Evolutionary conservation across 2,113 vertebrate species (phyloP).

Genomic region (Talpa occidentalis): DNA sequence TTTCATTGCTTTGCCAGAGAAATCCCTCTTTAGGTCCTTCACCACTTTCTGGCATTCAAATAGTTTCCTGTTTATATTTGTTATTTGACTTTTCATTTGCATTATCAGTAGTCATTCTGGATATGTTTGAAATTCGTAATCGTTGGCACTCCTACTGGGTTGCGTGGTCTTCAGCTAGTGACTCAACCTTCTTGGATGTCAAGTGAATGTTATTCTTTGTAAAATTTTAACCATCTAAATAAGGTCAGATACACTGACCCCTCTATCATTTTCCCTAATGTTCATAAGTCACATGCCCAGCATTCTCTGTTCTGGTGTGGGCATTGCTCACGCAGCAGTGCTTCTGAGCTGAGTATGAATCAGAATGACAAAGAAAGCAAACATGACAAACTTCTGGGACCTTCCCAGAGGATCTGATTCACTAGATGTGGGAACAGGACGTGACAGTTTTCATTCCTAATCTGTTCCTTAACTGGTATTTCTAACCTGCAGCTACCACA

Average conservation of each 20-base stretch:
- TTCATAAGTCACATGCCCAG: rapidly evolving
- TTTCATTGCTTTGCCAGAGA: not conserved
- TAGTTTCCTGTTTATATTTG: not conserved
- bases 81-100: not conserved
- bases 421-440: not conserved
- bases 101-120: not conserved
- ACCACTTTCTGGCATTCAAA: not conserved
- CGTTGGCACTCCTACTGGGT: not conserved
- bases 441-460: not conserved
- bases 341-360: not conserved
- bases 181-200: not conserved
- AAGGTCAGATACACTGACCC: not conserved
- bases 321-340: too few relatives aligned
- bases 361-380: not conserved
- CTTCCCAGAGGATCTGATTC: not conserved
- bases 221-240: not conserved
- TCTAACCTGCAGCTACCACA: not conserved
- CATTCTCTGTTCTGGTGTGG: not conserved
- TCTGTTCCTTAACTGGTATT: too few relatives aligned
- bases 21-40: not conserved
- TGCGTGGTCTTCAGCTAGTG: too few relatives aligned
- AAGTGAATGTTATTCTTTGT: not conserved
- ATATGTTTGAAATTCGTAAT: not conserved
- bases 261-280: not conserved
- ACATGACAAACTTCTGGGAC: not conserved